Conservation (phyloP, 2,797 vertebrate genomes). For the Lophotriccus pileatus region DNA sequence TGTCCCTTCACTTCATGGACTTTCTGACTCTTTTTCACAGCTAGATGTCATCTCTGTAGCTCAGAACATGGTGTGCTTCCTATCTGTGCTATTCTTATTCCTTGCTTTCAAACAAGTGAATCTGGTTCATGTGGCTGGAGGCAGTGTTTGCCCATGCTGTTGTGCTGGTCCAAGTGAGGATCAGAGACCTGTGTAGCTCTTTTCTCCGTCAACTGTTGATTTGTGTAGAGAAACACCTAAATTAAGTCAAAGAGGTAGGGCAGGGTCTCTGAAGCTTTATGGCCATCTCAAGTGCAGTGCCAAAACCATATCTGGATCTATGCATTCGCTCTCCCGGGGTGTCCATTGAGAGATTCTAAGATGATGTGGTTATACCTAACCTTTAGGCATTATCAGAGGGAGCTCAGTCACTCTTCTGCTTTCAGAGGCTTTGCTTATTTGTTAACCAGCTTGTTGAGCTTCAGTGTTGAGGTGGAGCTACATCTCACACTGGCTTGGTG, state of each 20-base stretch:
- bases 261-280: not conserved
- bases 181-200: not conserved
- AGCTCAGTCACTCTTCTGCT: not conserved
- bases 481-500: not conserved
- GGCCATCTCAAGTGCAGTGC: not conserved
- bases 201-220: not conserved
- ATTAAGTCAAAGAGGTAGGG: not conserved
- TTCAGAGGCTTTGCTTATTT: not conserved
- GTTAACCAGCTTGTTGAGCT: not conserved
- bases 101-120: not conserved
- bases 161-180: not conserved
- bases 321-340: not conserved
- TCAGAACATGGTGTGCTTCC: not conserved
- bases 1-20: not conserved
- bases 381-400: not conserved
- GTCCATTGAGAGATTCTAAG: not conserved
- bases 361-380: not conserved
- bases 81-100: not conserved
- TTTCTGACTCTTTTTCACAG: not conserved
- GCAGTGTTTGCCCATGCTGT: not conserved
- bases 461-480: not conserved
- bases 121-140: not conserved
- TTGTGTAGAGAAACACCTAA: not conserved
- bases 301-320: not conserved
- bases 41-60: not conserved